Percentiles rank a stretch among this genome's conserved stretches.
phyloP scores from a whole-genome alignment of 1,140 invertebrate species.

The Batillaria attramentaria region DNA sequence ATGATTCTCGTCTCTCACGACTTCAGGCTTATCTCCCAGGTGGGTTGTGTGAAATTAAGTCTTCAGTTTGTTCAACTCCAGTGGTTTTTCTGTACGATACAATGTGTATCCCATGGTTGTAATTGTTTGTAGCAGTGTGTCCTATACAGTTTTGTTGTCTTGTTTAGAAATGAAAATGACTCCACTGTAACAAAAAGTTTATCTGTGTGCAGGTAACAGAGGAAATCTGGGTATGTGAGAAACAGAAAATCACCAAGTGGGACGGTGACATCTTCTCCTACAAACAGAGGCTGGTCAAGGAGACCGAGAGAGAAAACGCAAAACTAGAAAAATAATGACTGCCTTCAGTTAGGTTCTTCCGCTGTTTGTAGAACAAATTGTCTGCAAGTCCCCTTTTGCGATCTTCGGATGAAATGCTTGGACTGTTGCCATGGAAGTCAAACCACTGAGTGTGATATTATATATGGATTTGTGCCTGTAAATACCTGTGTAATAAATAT shows the following conservation, averaged over 20 bases:
- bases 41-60: no score
- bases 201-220: conserved; percentile 91
- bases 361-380: no score
- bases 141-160: not conserved
- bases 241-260: conserved; percentile 97
- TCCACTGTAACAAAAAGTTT: no score
- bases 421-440: no score
- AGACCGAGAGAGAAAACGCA: conserved; percentile 75
- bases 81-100: no score
- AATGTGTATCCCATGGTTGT: not conserved
- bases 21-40: conserved; percentile 98
- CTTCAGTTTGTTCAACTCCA: no score
- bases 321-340: conserved; percentile 50
- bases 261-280: conserved; percentile 95
- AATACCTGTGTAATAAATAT: no score
- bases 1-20: conserved; percentile 98
- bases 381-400: no score
- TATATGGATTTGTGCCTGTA: no score
- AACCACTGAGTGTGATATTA: no score
- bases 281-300: conserved; percentile 93
- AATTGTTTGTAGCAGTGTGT: not conserved
- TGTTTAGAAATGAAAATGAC: not conserved
- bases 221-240: conserved; percentile 99
- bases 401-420: no score
- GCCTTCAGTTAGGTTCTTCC: conserved; percentile 32